Evolutionary conservation across 2,113 vertebrate species (phyloP).

Genomic region (Rhinopomastus cyanomelas): DNA sequence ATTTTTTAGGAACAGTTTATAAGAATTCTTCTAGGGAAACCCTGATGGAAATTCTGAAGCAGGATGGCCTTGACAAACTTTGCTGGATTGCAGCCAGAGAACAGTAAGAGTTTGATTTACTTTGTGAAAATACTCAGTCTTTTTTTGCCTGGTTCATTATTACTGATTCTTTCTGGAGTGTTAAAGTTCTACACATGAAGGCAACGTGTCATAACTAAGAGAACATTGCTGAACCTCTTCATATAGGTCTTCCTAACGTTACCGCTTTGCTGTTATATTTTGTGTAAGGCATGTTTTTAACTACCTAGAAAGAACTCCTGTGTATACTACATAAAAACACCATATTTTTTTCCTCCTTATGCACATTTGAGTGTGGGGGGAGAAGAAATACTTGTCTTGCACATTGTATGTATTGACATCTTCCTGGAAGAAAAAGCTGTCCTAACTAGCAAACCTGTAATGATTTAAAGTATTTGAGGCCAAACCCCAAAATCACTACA

Average conservation of each 20-base stretch:
- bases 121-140: neutral
- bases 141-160: neutral
- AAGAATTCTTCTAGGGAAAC: conserved; percentile 93
- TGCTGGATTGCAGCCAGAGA: conserved; percentile 89
- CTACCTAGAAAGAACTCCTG: neutral
- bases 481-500: neutral
- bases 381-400: neutral
- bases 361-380: neutral
- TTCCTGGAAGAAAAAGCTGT: neutral
- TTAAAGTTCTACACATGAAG: neutral
- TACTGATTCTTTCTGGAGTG: neutral
- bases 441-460: neutral
- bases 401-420: neutral
- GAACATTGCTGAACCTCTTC: neutral
- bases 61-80: conserved; percentile 80
- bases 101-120: conserved; percentile 80
- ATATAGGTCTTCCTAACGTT: neutral
- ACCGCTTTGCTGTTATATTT: neutral
- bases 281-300: neutral
- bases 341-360: neutral
- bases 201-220: neutral
- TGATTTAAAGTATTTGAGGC: neutral
- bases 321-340: neutral
- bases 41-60: conserved; percentile 84
- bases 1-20: conserved; percentile 94